Base-by-base conservation (phyloP, 2,888 invertebrate species). In the Hymenopus coronatus region DNA sequence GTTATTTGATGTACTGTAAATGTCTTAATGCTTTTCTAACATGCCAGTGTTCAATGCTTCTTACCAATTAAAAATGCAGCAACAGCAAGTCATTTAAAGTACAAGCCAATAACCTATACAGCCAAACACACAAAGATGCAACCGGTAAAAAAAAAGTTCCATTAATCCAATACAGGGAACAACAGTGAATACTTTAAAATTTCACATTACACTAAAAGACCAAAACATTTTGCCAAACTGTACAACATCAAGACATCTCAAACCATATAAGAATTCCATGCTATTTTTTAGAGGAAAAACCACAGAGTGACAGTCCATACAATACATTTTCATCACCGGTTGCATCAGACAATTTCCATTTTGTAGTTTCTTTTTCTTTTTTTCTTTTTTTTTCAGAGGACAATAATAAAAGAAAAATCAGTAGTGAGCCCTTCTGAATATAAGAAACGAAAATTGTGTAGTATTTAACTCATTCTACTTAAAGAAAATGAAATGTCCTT, bases 71-170 rank as follows among this genome's bases (percentile, higher is more conserved):
- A 88, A 82, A 85, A 83, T 40, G 89, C 89, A 87, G 33, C 88
- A 27, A 87, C 30, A 85, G 83, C 82, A 84, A 87, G 88, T 88
- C 89, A 88, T 88, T 90, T 88, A 88, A 84, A 90, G 88, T 88
- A 88, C 87, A 88, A 88, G 84, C 82, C 46, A 88, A 87, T 89
- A 89, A 88, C 83, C 82, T 86, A 81, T 84, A 83, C 54, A 83
- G 85, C 88, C 84, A 88, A 90, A 89, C 90, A 89, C 89, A 89
- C 89, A 89, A 89, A 30, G 33, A 12, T 89, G 88, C 90, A 90
- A 89, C 90, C 83, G 88, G 88, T 88, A 88, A 90, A 28, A 88
- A n/a, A 88, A 85, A 46, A 27, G 12, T 46, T 82, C 81, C 87
- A 85, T 54, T 84, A 46, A 70, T 84, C 89, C 83, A 89, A 89